Base-by-base conservation (phyloP, 2,113 vertebrate species). In the Melanocharis versteri region DNA sequence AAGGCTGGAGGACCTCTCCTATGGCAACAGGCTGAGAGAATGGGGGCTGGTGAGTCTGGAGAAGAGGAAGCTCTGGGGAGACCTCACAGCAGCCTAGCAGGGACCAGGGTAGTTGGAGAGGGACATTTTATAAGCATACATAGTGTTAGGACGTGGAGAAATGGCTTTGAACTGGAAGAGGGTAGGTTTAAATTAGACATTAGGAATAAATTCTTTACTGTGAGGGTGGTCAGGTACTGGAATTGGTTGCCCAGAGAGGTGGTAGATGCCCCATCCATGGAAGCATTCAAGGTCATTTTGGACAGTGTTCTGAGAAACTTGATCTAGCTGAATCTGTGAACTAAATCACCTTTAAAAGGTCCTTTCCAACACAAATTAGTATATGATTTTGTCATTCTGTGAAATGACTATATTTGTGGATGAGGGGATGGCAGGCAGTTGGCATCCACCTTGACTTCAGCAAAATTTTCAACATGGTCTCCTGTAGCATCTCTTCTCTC, bases 381-480 rank as follows among this genome's bases (percentile, higher is more conserved):
- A 4, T 18, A 44, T 0, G 0, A 19, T 80, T 80, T 71, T 72
- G 6, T 65, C 33, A 57, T 64, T 64, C 17, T 37, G 48, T 21
- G 17, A 53, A 86, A 71, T 37, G 0, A 33, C 3, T 50, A 50
- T 18, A 33, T 56, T 56, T 65, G 17, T 42, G 23, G 13, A 51
- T 47, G 22, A 78, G 6, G 7, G 8, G 1, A 56, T 23, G 24
- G 3, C 20, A 54, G 26, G 26, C 0, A 0, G 13, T 54, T 54
- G 26, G 24, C 9, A 22, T 27, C 28, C 54, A 13, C 7, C 26
- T 78, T 56, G 45, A 51, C n/a, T 88, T 79, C 14, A 53, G 21
- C 4, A 79, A 66, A 31, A 21, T 61, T 75, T 83, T 83, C n/a
- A 23, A 0, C 15, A 8, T 39, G 11, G 1, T 79, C 23, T 78